phyloP scores from a whole-genome alignment of 2,113 vertebrate species.

The Coptodon bakossiorum region DNA sequence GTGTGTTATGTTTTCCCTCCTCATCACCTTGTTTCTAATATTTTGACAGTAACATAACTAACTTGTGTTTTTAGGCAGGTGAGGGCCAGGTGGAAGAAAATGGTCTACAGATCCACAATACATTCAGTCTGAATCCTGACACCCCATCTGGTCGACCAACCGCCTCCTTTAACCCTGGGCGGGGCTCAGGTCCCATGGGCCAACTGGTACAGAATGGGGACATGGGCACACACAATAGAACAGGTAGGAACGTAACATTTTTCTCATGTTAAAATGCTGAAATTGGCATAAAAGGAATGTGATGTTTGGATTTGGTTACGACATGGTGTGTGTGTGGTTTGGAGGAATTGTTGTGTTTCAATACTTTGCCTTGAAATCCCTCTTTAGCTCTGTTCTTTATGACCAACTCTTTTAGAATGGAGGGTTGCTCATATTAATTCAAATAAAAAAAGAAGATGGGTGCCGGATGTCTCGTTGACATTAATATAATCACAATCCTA shows the following conservation, averaged over 20 bases:
- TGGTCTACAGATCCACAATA: conserved; percentile 86
- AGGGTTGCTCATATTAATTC: not conserved
- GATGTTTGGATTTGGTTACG: not conserved
- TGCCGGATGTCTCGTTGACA: not conserved
- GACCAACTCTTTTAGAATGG: not conserved
- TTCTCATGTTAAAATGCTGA: not conserved
- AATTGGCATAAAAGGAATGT: not conserved
- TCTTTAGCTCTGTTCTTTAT: not conserved
- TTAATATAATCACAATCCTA: not conserved
- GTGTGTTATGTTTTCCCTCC: not conserved
- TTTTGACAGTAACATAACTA: not conserved
- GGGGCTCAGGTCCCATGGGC: conserved; percentile 76
- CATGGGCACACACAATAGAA: conserved; percentile 83
- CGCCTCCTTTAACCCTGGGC: conserved; percentile 90
- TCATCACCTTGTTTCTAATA: not conserved
- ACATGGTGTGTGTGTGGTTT: not conserved
- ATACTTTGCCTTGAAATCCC: not conserved
- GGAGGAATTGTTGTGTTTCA: not conserved
- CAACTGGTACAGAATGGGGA: conserved; percentile 95
- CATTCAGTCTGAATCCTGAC: conserved; percentile 84
- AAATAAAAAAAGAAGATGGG: not conserved
- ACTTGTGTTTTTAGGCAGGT: conserved; percentile 14
- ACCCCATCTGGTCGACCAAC: conserved; percentile 47
- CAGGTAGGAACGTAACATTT: conserved; percentile 71
- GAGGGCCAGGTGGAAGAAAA: conserved; percentile 73